Evolutionary conservation across 2,888 invertebrate species (phyloP), one percentile per base, ranked within the genome.

Genomic region (Mythimna pallens): DNA sequence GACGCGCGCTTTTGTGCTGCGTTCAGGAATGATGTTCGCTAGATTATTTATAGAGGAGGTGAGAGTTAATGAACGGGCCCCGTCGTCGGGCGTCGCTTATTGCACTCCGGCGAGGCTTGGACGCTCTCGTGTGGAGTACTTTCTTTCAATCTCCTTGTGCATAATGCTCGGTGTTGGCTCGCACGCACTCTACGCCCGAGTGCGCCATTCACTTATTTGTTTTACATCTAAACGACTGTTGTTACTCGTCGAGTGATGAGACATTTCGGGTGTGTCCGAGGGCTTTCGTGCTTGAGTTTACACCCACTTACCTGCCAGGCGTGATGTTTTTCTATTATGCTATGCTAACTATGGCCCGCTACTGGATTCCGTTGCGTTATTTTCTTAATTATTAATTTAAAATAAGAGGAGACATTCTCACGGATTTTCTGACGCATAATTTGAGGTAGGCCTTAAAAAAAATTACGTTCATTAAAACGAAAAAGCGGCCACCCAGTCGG

Each of bases 81-180:
- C 91, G 93, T 85, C 91, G 92, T 91, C 94, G 91, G 92, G 93
- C 93, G 94, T 93, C 94, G 94, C 92, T 94, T 94, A 95, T 95
- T 94, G 94, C 95, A 92, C 94, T 94, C 93, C 88, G 91, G 80
- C 89, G 91, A 89, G 93, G 87, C 93, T 94, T 88, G 95, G 95
- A 94, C 95, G 94, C 94, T 92, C 94, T 94, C 92, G 89, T 92
- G 92, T 94, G 91, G 92, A 94, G 94, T 88, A 93, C 93, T 93
- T 95, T 95, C 95, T 95, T 95, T 94, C 95, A 95, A 94, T 93
- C 93, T 93, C 91, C 94, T 93, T 93, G 93, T 94, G 95, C 94
- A 95, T 95, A 95, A 95, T 95, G 94, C 93, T 90, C 89, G 90
- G 91, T 92, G 93, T 92, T 92, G 89, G 92, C 91, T 91, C 88